Evolutionary conservation across 2,888 invertebrate genomes (phyloP).

Genomic region (Apoderus coryli): DNA sequence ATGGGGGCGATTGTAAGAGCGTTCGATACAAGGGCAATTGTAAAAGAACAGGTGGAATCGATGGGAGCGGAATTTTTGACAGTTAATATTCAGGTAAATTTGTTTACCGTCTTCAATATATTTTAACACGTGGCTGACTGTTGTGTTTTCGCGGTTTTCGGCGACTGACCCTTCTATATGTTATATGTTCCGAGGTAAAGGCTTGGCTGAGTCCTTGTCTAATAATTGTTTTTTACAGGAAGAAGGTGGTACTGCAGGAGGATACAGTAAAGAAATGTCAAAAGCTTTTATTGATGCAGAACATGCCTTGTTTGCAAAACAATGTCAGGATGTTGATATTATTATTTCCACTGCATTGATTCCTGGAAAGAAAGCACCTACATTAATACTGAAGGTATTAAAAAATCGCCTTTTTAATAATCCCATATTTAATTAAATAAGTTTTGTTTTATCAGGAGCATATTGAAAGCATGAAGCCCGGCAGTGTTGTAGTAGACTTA

Average conservation of each 20-base stretch:
- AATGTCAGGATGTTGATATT: constrained; percentile 72
- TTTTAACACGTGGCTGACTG: too few species aligned
- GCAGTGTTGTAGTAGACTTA: constrained; percentile 78
- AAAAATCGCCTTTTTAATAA: background rate
- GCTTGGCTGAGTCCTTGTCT: too few species aligned
- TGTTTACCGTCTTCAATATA: background rate
- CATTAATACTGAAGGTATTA: constrained; percentile 69
- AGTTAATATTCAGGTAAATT: constrained; percentile 51
- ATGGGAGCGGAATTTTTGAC: constrained; percentile 80
- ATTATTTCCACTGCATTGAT: constrained; percentile 83
- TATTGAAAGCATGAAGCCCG: constrained; percentile 68
- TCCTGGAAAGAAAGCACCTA: constrained; percentile 72
- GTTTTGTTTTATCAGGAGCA: constrained; percentile 42
- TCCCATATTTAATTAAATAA: too few species aligned
- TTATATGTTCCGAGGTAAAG: too few species aligned
- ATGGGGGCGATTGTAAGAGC: constrained; percentile 84
- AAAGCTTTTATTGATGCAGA: constrained; percentile 75
- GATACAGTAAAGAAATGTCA: constrained; percentile 79
- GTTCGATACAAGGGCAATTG: constrained; percentile 74
- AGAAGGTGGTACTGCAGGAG: constrained; percentile 56
- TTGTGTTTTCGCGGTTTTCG: too few species aligned
- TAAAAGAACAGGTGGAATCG: constrained; percentile 73
- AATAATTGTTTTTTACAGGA: constrained; percentile 33
- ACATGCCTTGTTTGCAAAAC: constrained; percentile 72
- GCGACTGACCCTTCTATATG: too few species aligned